Evolutionary conservation across 2,888 invertebrate genomes (phyloP), one percentile per base, ranked within the genome.

Genomic region (Metallyticus violacea): DNA sequence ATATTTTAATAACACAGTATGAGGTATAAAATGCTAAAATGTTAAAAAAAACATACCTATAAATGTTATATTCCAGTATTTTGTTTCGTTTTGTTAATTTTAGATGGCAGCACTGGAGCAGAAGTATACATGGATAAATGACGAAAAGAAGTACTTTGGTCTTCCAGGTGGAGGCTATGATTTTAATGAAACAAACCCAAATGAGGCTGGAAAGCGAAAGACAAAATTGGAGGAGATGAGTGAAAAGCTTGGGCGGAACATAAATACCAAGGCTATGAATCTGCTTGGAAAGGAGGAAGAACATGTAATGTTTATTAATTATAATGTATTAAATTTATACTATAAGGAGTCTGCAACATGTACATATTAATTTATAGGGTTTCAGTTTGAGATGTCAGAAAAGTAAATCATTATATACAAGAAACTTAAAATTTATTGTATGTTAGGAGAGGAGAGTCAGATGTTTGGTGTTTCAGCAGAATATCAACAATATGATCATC

Each of bases 271-370:
- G 89, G 98, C 98, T 0, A 97, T 98, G 93, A 96, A 95, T 91
- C 94, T 97, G 92, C 93, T 98, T 86, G 96, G 95, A 85, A 96
- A 96, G 90, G 97, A 97, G 91, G 98, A 98, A 92, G 97, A 97
- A 90, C 95, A 95, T 93, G 95, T 95, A 89, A 89, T n/a, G n/a
- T n/a, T n/a, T n/a, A n/a, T n/a, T n/a, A n/a, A n/a, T n/a, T n/a
- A n/a, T n/a, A n/a, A n/a, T n/a, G n/a, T n/a, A n/a, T n/a, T n/a
- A n/a, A n/a, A n/a, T n/a, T n/a, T n/a, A n/a, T n/a, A n/a, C n/a
- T n/a, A n/a, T n/a, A n/a, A n/a, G n/a, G n/a, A n/a, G n/a, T n/a
- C n/a, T n/a, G n/a, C n/a, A n/a, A n/a, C n/a, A n/a, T n/a, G n/a
- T n/a, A n/a, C n/a, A n/a, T n/a, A n/a, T n/a, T n/a, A n/a, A n/a